These are phyloP conservation scores for Myotis lucifugus DNA, from an alignment of 2,113 vertebrate species.

Conservation along the genomic window DNA sequence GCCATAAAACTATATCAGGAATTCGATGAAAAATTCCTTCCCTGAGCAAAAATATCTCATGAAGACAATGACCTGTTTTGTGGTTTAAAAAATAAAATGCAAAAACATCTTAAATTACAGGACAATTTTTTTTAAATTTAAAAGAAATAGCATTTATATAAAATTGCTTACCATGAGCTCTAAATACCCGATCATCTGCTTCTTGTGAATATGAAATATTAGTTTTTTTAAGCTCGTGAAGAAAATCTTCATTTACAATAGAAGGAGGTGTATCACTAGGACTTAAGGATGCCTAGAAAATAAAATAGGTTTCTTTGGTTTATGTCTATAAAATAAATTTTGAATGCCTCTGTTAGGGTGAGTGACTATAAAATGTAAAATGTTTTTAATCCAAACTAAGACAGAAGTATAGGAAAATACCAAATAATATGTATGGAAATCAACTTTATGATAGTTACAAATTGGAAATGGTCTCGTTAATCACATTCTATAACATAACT, in stretches of 20 bases:
- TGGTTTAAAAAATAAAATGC: conserved; percentile 69
- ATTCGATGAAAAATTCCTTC: conserved; percentile 95
- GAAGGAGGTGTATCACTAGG: conserved; percentile 89
- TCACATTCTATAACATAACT: neutral
- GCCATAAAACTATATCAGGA: conserved; percentile 98
- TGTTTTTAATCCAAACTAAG: conserved; percentile 5
- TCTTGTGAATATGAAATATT: conserved; percentile 93
- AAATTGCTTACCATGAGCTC: conserved; percentile 92
- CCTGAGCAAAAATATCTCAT: conserved; percentile 97
- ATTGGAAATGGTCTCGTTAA: neutral
- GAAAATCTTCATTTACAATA: conserved; percentile 92
- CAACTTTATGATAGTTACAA: conserved; percentile 32
- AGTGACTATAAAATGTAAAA: conserved; percentile 2
- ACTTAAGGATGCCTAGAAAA: conserved; percentile 90
- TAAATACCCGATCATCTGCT: conserved; percentile 95
- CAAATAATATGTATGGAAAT: neutral
- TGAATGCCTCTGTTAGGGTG: neutral
- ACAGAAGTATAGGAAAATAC: conserved; percentile 37
- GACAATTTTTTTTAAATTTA: neutral
- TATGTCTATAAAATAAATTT: conserved; percentile 52
- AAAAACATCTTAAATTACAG: conserved; percentile 68
- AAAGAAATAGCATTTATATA: neutral
- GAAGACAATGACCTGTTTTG: conserved; percentile 95
- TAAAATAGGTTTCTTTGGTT: conserved; percentile 68
- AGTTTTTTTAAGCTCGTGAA: conserved; percentile 92